These are phyloP conservation scores for Tetranychus truncatus DNA, from an alignment of 2,888 invertebrate genomes.

Conservation along the genomic window DNA sequence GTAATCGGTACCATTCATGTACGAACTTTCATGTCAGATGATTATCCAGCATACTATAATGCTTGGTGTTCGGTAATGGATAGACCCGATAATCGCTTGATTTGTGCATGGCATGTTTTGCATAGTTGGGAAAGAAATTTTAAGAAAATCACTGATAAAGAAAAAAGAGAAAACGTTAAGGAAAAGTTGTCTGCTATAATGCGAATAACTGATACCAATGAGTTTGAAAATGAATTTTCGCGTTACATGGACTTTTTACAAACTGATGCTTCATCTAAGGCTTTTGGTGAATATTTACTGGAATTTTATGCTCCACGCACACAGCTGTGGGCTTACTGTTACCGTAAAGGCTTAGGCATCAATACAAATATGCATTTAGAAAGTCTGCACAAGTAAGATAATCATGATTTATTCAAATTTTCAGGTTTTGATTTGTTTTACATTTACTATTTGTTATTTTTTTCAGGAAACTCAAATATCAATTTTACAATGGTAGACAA, in stretches of 20 bases:
- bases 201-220: not conserved
- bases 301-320: conserved; percentile 11
- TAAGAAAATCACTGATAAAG: not conserved
- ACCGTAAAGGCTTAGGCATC: conserved; percentile 15
- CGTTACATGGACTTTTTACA: not conserved
- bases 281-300: not conserved
- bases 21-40: conserved; percentile 24
- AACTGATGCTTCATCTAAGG: not conserved
- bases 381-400: conserved; percentile 9
- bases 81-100: conserved; percentile 9
- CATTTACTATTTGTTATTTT: not conserved
- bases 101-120: conserved; percentile 24
- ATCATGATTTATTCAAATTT: not conserved
- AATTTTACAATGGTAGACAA: not conserved
- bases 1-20: not conserved
- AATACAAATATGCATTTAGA: conserved; percentile 20
- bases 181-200: not conserved
- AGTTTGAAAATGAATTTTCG: not conserved
- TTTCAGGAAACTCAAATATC: conserved; percentile 4
- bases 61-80: conserved; percentile 23
- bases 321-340: conserved; percentile 20
- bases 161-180: not conserved
- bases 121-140: not conserved
- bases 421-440: not conserved
- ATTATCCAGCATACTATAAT: conserved; percentile 22